Evolutionary conservation across 2,113 vertebrate species (phyloP).

Genomic region (Poeciliopsis occidentalis): DNA sequence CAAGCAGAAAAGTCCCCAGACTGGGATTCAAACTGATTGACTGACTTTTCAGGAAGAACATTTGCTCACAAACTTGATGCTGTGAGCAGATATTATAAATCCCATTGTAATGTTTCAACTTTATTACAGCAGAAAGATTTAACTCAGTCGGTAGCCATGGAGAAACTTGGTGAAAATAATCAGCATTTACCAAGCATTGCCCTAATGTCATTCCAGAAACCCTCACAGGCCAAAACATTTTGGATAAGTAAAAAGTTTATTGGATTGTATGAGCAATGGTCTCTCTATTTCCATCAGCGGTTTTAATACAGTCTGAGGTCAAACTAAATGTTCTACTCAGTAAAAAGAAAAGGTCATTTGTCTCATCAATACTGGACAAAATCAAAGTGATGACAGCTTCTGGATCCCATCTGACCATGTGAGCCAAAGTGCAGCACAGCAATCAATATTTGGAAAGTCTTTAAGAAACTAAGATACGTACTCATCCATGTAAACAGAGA

Average conservation of each 20-base stretch:
- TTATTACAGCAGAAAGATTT: background rate
- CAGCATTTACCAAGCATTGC: background rate
- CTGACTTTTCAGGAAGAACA: too few relatives aligned
- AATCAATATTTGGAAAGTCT: conserved; percentile 54
- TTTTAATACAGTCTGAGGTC: conserved; percentile 27
- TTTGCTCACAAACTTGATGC: too few relatives aligned
- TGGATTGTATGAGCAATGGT: background rate
- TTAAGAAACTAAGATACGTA: conserved; percentile 8
- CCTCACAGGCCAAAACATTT: background rate
- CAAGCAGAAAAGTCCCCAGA: too few relatives aligned
- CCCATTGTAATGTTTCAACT: background rate
- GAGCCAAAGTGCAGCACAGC: conserved; percentile 17
- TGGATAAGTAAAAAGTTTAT: background rate
- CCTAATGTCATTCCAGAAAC: background rate
- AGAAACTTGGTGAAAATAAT: background rate
- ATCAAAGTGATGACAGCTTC: conserved; percentile 37
- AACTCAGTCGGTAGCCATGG: background rate
- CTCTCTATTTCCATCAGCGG: background rate
- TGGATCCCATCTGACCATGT: conserved; percentile 40
- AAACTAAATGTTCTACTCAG: conserved; percentile 14
- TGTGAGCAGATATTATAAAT: too few relatives aligned
- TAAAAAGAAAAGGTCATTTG: conserved; percentile 34
- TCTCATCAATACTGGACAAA: conserved; percentile 43
- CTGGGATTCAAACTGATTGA: too few relatives aligned
- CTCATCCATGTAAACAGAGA: conserved; percentile 6